Evolutionary conservation across 2,888 invertebrate species (phyloP).

Genomic region (Cistogaster globosa): DNA sequence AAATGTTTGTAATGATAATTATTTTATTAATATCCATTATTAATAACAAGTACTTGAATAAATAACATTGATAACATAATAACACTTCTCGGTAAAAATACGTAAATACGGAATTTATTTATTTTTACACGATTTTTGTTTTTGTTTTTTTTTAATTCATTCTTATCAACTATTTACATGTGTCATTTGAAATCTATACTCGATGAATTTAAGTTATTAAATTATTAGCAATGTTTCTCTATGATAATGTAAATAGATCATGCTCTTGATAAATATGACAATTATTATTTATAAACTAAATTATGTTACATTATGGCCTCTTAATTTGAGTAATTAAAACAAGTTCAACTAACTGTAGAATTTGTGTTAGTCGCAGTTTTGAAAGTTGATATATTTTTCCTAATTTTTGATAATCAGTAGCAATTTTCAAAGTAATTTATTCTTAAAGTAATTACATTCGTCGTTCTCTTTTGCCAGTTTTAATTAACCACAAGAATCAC

Average conservation of each 20-base stretch:
- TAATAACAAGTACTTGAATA: slow-evolving; percentile 7
- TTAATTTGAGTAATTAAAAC: no score
- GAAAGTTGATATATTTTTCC: no score
- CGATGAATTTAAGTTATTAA: not conserved
- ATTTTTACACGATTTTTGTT: slow-evolving; percentile 1
- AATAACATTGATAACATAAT: slow-evolving; percentile 44
- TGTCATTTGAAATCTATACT: slow-evolving; percentile 32
- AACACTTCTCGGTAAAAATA: slow-evolving; percentile 8
- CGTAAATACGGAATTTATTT: not conserved
- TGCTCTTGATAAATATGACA: not conserved
- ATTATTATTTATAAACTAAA: not conserved
- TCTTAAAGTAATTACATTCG: no score
- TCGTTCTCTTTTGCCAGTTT: no score
- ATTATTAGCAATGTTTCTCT: not conserved
- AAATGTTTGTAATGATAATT: slow-evolving; percentile 5
- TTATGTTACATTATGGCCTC: not conserved
- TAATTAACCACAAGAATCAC: no score
- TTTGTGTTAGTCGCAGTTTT: no score
- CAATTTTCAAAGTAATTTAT: no score
- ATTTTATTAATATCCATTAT: slow-evolving; percentile 13
- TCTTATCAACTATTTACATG: slow-evolving; percentile 20
- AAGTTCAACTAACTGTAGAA: no score
- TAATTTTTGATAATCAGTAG: no score
- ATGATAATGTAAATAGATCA: not conserved
- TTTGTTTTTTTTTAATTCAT: not conserved